A percentile compares a stretch with the other conserved stretches of the same genome.
These are phyloP conservation scores for Anthonomus grandis DNA, from an alignment of 1,140 invertebrate species.

Conservation along the genomic window DNA sequence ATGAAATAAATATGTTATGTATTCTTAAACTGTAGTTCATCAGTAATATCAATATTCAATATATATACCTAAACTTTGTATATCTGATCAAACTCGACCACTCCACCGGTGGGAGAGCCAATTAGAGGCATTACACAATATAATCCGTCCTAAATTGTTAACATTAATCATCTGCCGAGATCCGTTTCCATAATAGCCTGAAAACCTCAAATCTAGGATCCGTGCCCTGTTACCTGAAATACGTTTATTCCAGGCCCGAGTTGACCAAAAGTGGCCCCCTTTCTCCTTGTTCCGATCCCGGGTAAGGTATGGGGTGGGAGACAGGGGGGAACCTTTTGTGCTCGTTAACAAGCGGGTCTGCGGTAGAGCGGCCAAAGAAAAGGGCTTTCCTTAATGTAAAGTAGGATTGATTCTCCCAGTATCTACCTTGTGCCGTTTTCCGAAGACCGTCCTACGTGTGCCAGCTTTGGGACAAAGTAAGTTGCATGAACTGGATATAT, in stretches of 20 bases:
- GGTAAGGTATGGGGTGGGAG: too few species aligned
- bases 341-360: slow-evolving; percentile 36
- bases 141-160: slow-evolving; percentile 1
- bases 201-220: slow-evolving; percentile 19
- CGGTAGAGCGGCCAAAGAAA: slow-evolving; percentile 36
- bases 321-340: slow-evolving; percentile 27
- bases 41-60: too few species aligned
- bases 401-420: slow-evolving; percentile 43
- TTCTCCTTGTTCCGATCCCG: too few species aligned
- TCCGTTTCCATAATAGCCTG: slow-evolving; percentile 17
- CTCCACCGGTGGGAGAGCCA: background rate
- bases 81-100: background rate
- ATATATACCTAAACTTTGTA: too few species aligned
- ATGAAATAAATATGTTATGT: too few species aligned
- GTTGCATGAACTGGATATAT: too few species aligned
- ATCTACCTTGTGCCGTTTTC: slow-evolving; percentile 37
- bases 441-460: slow-evolving; percentile 26
- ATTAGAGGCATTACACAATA: background rate
- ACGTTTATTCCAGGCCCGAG: slow-evolving; percentile 18
- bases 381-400: slow-evolving; percentile 44
- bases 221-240: slow-evolving; percentile 19
- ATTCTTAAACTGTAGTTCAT: too few species aligned
- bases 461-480: slow-evolving; percentile 2
- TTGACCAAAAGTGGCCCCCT: slow-evolving; percentile 22
- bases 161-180: slow-evolving; percentile 3